Evolutionary conservation across 2,888 invertebrate species (phyloP).

Genomic region (Idaea aversata): DNA sequence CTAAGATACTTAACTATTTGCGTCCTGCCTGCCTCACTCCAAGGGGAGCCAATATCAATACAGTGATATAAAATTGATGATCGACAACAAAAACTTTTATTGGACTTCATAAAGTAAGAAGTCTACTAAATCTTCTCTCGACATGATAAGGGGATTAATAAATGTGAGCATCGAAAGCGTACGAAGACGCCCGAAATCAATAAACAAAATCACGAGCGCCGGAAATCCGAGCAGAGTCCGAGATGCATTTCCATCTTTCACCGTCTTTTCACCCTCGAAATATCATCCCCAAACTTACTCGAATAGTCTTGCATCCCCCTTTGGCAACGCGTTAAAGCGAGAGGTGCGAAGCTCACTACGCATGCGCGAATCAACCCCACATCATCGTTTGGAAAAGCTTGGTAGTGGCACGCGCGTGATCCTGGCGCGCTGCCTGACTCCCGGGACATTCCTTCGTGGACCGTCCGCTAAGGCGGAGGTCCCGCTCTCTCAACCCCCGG

Average conservation of each 20-base stretch:
- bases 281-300: constrained; percentile 66
- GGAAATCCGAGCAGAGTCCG: constrained; percentile 78
- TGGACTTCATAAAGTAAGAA: constrained; percentile 46
- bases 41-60: constrained; percentile 22
- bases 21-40: constrained; percentile 17
- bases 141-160: constrained; percentile 71
- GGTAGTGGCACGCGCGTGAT: constrained; percentile 66
- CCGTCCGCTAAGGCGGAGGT: constrained; percentile 75
- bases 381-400: constrained; percentile 64
- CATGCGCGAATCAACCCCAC: constrained; percentile 75
- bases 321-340: constrained; percentile 46
- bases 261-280: constrained; percentile 77
- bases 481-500: constrained; percentile 73
- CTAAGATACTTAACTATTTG: constrained; percentile 15
- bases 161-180: constrained; percentile 54
- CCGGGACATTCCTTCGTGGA: constrained; percentile 73
- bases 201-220: constrained; percentile 78
- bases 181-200: constrained; percentile 70
- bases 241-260: constrained; percentile 80
- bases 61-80: constrained; percentile 37
- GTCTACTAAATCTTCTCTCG: constrained; percentile 59
- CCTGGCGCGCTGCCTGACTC: constrained; percentile 67
- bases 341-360: constrained; percentile 51
- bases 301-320: constrained; percentile 45
- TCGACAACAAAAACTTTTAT: constrained; percentile 45